Base-by-base conservation (phyloP, 2,888 invertebrate species). In the Beris morrisii region DNA sequence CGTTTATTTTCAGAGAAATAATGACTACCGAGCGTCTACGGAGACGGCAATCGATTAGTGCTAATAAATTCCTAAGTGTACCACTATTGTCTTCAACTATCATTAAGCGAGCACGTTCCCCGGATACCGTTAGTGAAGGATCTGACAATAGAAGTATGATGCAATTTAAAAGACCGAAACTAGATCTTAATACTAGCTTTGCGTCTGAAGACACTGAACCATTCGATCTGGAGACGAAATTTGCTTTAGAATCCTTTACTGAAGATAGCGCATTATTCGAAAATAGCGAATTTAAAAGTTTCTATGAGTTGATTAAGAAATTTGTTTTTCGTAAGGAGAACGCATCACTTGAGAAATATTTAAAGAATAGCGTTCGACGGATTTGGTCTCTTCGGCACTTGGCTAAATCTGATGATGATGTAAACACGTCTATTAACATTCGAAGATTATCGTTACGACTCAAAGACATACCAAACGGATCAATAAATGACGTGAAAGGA, bases 31-130 rank as follows among this genome's bases (percentile, higher is more conserved):
- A 66, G 13, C 54, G 48, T 28, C 22, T 32, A 31, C 45, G 52
- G 48, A 54, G 58, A 30, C 57, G 65, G 3, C 50, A 57, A 12
- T 65, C 65, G n/a, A 4, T 65, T 11, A 12, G 13, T 53, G 57
- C 32, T 4, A 43, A 15, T 43, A n/a, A 4, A 38, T 38, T 38
- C 12, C 15, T 53, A n/a, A 31, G 3, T 45, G 12, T 12, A 11
- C 28, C 30, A 3, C 30, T 46, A 4, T 30, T 46, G 7, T 5
- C 22, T n/a, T 31, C 30, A 4, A 7, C 12, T 22, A 61, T 13
- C 28, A 53, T 68, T 0, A 79, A 79, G 58, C 71, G 79, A 3
- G 75, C 75, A 44, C 75, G 80, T 6, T 80, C 80, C 1, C 73
- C 73, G 6, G 76, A 79, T 3, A 78, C 78, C 0, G 72, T 74